Conservation (phyloP, 2,113 vertebrate genomes). For the Periophthalmus modestus region DNA sequence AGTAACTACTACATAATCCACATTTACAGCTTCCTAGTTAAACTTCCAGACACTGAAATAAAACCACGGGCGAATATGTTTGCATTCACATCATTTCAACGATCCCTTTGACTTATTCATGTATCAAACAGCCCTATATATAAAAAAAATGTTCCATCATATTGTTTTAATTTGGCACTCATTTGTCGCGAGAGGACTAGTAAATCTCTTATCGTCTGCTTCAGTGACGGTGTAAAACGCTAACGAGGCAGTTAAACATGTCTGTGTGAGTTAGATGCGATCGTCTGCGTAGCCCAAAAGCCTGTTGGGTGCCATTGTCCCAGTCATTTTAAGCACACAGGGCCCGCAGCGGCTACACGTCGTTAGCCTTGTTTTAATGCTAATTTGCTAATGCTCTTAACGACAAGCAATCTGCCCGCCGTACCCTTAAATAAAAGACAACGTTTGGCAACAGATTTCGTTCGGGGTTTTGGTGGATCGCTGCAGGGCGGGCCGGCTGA, state of each 20-base stretch:
- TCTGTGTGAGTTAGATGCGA: neutral
- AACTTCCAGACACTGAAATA: neutral
- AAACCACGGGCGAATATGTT: neutral
- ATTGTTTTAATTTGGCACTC: neutral
- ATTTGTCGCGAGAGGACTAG: neutral
- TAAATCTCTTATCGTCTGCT: neutral
- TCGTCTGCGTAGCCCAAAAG: neutral
- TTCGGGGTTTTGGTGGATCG: neutral
- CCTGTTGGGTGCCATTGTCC: conserved; percentile 4
- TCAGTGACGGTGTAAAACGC: neutral
- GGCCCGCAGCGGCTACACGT: conserved; percentile 1
- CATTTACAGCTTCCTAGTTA: neutral
- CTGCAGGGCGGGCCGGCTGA: too few relatives aligned
- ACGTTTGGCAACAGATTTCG: neutral
- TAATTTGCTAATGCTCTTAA: conserved; percentile 1
- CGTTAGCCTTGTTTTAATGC: conserved; percentile 7
- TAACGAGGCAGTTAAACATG: conserved; percentile 6
- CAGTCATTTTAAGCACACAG: neutral
- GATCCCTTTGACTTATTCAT: neutral
- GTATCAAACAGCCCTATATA: neutral
- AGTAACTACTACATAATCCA: neutral
- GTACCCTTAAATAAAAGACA: neutral
- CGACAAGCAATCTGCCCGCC: neutral
- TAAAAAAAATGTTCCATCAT: neutral
- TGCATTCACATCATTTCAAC: neutral